Evolutionary conservation across 2,888 invertebrate species (phyloP).

Genomic region (Scotopteryx bipunctaria): DNA sequence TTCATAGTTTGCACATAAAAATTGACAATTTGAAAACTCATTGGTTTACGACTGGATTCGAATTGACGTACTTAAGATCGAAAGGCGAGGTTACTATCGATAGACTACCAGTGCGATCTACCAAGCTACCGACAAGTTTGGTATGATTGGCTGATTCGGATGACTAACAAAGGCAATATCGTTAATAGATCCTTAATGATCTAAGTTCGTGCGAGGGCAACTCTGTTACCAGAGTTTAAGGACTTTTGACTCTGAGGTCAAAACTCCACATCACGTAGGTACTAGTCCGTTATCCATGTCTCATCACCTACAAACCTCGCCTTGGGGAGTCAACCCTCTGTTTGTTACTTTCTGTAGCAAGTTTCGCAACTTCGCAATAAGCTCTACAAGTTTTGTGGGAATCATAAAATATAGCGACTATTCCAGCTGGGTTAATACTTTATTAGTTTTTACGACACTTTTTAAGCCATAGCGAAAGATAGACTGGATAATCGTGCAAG

Average conservation of each 20-base stretch:
- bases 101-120: too few species aligned
- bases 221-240: too few species aligned
- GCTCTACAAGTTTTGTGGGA: slow-evolving; percentile 31
- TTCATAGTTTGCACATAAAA: too few species aligned
- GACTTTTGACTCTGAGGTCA: neutral
- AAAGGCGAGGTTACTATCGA: too few species aligned
- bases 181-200: too few species aligned
- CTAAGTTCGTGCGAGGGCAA: too few species aligned
- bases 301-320: neutral
- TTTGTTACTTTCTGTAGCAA: slow-evolving; percentile 14
- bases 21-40: too few species aligned
- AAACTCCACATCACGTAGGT: neutral
- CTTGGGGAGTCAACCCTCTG: slow-evolving; percentile 13
- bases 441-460: slow-evolving; percentile 20
- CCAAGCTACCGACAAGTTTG: too few species aligned
- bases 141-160: too few species aligned
- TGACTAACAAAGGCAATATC: too few species aligned
- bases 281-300: neutral
- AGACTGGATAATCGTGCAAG: neutral
- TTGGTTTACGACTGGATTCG: too few species aligned
- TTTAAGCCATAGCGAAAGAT: slow-evolving; percentile 6
- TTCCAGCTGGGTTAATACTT: slow-evolving; percentile 13
- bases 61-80: too few species aligned
- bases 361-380: slow-evolving; percentile 35
- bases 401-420: slow-evolving; percentile 28